Percentiles rank a stretch among this genome's conserved stretches.
Conservation (phyloP, 1,140 invertebrate species). For the Oryzaephilus surinamensis region DNA sequence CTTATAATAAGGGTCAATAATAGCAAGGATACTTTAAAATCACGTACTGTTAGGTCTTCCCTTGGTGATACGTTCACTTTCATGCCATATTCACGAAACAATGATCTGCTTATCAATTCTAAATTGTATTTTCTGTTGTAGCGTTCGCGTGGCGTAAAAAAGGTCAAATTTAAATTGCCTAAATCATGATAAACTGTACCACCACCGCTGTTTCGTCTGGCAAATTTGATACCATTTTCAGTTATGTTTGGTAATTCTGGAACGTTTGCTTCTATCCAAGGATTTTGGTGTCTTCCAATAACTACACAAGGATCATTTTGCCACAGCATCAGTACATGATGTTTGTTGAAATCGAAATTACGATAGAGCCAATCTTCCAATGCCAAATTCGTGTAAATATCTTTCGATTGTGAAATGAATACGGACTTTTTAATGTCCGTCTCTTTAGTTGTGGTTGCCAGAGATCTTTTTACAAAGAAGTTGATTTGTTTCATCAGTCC, state of each 20-base stretch:
- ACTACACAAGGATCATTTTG: slow-evolving; percentile 88
- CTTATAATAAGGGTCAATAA: slow-evolving; percentile 1
- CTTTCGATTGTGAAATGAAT: slow-evolving; percentile 80
- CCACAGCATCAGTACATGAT: slow-evolving; percentile 82
- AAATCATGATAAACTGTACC: slow-evolving; percentile 93
- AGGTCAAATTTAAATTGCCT: slow-evolving; percentile 88
- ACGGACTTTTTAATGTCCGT: slow-evolving; percentile 56
- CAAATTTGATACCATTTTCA: slow-evolving; percentile 58
- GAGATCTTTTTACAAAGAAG: no score
- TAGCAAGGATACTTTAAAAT: slow-evolving; percentile 59
- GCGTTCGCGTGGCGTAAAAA: slow-evolving; percentile 66
- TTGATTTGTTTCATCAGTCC: slow-evolving; percentile 3
- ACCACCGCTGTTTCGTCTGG: slow-evolving; percentile 87
- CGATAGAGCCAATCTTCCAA: slow-evolving; percentile 91
- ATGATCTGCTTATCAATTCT: slow-evolving; percentile 66
- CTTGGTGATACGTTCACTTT: slow-evolving; percentile 62
- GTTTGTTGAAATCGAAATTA: slow-evolving; percentile 68
- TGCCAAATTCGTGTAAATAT: slow-evolving; percentile 85
- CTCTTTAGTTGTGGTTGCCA: slow-evolving; percentile 7
- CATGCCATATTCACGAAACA: slow-evolving; percentile 68
- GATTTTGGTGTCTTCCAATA: slow-evolving; percentile 93
- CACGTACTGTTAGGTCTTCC: slow-evolving; percentile 73
- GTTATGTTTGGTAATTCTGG: slow-evolving; percentile 39
- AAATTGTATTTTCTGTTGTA: slow-evolving; percentile 81
- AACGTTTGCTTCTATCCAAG: slow-evolving; percentile 84